Evolutionary conservation across 2,888 invertebrate species (phyloP), one percentile per base, ranked within the genome.

Genomic region (Parnassius glacialis): DNA sequence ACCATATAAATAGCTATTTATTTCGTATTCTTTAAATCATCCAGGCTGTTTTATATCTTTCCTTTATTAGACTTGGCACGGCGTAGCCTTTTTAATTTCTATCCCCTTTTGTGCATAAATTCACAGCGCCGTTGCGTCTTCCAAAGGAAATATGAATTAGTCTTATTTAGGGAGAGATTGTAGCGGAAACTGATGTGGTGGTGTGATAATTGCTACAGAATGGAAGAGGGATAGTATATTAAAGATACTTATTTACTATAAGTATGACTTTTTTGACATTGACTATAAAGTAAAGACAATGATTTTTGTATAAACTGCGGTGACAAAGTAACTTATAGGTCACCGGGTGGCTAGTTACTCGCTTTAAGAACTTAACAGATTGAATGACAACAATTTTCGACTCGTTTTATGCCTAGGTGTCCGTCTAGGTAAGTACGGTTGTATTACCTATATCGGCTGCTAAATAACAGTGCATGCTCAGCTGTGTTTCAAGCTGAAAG

Each of bases 61-160:
- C 76, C 70, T 75, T 82, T 81, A 84, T 83, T 79, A 79, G 73
- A 75, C 80, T 78, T 79, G 79, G 80, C 75, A 77, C 75, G 74
- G 79, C 76, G 73, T 80, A 69, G 75, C 78, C 80, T 88, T 89
- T 89, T 89, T 88, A 89, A 89, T 88, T 90, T 87, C 81, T 80
- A 76, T 75, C 79, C 83, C 84, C 81, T 81, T 85, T 83, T 41
- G 86, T 84, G 74, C 77, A 78, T 79, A 76, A 86, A 87, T 87
- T 89, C 84, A 77, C 80, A 81, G 84, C 83, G 65, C 78, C 79
- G 83, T 74, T 81, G 83, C 79, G 79, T 83, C 83, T 84, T 81
- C 79, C 68, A 66, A 58, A 76, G 79, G 83, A 88, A 86, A 85
- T 88, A 87, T 87, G 85, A 88, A 89, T 88, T 86, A 87, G 84